A percentile compares a stretch with the other conserved stretches of the same genome.
phyloP scores from a whole-genome alignment of 2,888 invertebrate species.

The Colletes collaris region DNA sequence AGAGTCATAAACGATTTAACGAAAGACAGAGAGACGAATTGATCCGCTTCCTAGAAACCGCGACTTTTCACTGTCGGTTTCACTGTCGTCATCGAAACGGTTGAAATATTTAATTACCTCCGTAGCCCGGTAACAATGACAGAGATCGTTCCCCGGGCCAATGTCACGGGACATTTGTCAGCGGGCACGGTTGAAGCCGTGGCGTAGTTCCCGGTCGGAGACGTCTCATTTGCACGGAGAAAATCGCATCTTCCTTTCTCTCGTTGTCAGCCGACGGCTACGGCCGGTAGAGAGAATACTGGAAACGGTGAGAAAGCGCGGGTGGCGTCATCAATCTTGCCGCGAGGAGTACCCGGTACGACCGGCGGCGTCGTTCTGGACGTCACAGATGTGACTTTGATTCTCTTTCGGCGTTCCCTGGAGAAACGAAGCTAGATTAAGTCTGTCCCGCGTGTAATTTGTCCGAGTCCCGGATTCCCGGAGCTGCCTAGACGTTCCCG shows the following conservation, averaged over 20 bases:
- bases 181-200: slow-evolving; percentile 41
- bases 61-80: too few species aligned
- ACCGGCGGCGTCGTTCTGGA: slow-evolving; percentile 74
- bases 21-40: too few species aligned
- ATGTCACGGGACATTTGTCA: slow-evolving; percentile 70
- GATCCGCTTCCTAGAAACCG: too few species aligned
- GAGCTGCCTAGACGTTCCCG: slow-evolving; percentile 61
- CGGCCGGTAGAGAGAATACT: slow-evolving; percentile 45
- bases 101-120: slow-evolving; percentile 30
- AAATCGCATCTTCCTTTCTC: slow-evolving; percentile 57
- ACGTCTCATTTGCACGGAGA: slow-evolving; percentile 68
- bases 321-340: slow-evolving; percentile 80
- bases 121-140: slow-evolving; percentile 32
- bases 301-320: slow-evolving; percentile 54
- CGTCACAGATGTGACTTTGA: slow-evolving; percentile 83
- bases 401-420: slow-evolving; percentile 79
- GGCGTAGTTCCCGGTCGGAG: slow-evolving; percentile 58
- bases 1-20: too few species aligned
- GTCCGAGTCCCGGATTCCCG: slow-evolving; percentile 66
- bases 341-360: slow-evolving; percentile 73
- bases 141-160: slow-evolving; percentile 55
- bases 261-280: slow-evolving; percentile 31
- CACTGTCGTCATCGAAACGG: not conserved
- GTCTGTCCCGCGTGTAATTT: slow-evolving; percentile 77
- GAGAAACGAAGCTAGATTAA: slow-evolving; percentile 80